These are phyloP conservation scores for Pollenia angustigena DNA, from an alignment of 2,888 invertebrate species.

Conservation along the genomic window DNA sequence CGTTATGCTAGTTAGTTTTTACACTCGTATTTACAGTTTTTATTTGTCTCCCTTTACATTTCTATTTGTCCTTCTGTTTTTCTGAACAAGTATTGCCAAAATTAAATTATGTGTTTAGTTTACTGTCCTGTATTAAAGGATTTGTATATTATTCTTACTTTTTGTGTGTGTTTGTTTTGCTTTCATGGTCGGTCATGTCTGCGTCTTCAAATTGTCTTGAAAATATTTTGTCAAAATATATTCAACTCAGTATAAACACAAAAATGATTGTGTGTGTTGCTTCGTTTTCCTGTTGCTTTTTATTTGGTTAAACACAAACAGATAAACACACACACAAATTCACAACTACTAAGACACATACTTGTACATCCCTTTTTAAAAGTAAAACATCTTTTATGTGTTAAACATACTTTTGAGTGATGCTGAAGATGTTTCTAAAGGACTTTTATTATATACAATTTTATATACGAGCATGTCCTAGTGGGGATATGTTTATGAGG, in stretches of 20 bases:
- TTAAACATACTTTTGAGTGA: constrained; percentile 56
- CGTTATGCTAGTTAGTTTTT: background rate
- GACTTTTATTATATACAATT: constrained; percentile 49
- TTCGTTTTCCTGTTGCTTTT: constrained; percentile 44
- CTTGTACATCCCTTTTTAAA: background rate
- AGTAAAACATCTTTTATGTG: constrained; percentile 61
- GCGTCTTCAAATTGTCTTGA: constrained; percentile 63
- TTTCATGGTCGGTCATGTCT: constrained; percentile 67
- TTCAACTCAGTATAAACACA: constrained; percentile 11
- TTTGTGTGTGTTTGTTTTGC: constrained; percentile 7
- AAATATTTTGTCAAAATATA: constrained; percentile 65
- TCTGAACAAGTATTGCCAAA: constrained; percentile 27
- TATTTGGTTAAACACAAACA: background rate
- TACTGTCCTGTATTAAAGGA: constrained; percentile 50
- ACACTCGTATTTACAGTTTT: background rate
- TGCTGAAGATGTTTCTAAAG: constrained; percentile 47
- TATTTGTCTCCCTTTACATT: background rate
- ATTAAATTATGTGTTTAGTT: constrained; percentile 71
- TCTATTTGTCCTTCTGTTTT: background rate
- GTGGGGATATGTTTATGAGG: background rate
- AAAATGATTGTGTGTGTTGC: background rate
- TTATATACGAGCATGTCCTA: background rate
- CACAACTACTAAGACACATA: background rate
- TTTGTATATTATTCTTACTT: constrained; percentile 15
- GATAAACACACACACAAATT: background rate